These are phyloP conservation scores for Phenganax stokvisi DNA, from an alignment of 92 coral and sea anemone genomes.

Conservation along the genomic window DNA sequence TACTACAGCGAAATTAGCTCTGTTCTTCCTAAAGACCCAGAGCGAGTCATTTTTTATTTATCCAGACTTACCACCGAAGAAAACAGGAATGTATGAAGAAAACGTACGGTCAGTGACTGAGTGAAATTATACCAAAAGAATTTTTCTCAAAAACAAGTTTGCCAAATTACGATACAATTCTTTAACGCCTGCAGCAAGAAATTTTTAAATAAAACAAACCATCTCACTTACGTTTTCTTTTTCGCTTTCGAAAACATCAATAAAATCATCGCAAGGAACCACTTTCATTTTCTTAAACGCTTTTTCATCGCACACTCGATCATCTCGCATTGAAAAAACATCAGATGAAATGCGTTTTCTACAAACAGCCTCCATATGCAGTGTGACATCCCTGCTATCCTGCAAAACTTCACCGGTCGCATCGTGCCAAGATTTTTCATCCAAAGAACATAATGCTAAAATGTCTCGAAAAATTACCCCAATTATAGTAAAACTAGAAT, in stretches of 20 bases:
- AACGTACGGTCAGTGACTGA: no score
- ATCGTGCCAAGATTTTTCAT: not conserved
- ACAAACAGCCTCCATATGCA: not conserved
- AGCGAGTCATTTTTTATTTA: no score
- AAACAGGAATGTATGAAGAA: no score
- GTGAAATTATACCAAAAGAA: no score
- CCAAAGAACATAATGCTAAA: conserved; percentile 15
- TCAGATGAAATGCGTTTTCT: conserved; percentile 22
- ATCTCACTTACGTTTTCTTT: not conserved
- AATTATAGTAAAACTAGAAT: no score
- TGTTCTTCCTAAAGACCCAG: no score
- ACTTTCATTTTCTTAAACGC: not conserved
- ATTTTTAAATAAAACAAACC: not conserved
- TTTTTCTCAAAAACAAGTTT: no score
- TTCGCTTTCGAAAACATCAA: not conserved
- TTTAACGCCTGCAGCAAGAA: no score
- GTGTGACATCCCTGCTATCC: conserved; percentile 1
- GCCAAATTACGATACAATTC: no score
- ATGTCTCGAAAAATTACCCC: not conserved
- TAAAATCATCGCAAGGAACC: not conserved
- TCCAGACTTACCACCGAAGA: no score
- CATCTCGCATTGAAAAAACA: not conserved
- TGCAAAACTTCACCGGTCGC: not conserved
- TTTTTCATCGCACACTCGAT: not conserved
- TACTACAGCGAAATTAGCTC: not conserved